phyloP scores from a whole-genome alignment of 2,113 vertebrate genomes.

The Antechinus stuartii region DNA sequence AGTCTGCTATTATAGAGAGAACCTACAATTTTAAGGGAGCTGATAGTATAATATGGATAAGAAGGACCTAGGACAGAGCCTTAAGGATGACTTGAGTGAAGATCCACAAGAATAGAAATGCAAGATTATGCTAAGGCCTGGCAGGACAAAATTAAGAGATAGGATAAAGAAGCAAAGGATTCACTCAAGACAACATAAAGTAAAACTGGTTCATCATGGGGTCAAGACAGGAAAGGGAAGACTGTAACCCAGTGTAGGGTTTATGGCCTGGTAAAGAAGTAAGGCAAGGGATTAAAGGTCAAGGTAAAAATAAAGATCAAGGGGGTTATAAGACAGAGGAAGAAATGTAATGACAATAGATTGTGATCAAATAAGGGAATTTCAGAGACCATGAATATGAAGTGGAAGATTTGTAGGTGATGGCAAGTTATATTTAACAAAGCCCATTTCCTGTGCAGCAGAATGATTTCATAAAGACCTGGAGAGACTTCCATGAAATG shows the following conservation, averaged over 20 bases:
- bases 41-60: too few relatives aligned
- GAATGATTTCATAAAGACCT: too few relatives aligned
- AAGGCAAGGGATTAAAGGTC: background rate
- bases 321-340: background rate
- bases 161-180: background rate
- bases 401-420: background rate
- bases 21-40: too few relatives aligned
- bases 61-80: too few relatives aligned
- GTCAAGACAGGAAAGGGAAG: background rate
- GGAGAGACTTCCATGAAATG: too few relatives aligned
- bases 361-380: background rate
- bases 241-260: background rate
- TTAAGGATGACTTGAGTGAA: background rate
- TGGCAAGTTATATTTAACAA: background rate
- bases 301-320: background rate
- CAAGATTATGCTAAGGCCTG: background rate
- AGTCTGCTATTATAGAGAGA: too few relatives aligned
- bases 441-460: too few relatives aligned
- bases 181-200: background rate
- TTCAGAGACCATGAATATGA: background rate
- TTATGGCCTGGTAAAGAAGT: background rate
- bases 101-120: background rate
- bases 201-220: background rate
- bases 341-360: background rate
- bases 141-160: background rate